Conservation (phyloP, 2,797 vertebrate species). For the Delichon dasypus region DNA sequence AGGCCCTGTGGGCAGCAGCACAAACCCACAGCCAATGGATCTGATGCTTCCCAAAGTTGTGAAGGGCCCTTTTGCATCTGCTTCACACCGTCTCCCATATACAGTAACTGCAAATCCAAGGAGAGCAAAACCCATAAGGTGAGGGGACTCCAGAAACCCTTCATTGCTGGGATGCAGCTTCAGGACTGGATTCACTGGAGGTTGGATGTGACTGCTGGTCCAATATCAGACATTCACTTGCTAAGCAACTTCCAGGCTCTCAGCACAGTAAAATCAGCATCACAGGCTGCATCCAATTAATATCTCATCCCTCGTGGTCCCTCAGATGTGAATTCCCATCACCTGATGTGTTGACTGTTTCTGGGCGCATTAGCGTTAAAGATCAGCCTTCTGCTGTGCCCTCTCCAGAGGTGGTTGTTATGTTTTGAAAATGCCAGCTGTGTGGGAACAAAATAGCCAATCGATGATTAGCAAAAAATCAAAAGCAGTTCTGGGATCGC, state of each 20-base stretch:
- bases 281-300: neutral
- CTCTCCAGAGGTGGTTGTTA: conserved; percentile 56
- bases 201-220: neutral
- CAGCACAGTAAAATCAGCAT: neutral
- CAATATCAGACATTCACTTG: neutral
- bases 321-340: conserved; percentile 18
- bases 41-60: neutral
- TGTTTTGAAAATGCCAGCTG: conserved; percentile 67
- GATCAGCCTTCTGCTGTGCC: conserved; percentile 49
- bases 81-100: neutral
- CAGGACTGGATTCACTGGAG: neutral
- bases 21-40: neutral
- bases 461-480: conserved; percentile 67
- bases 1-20: neutral
- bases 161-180: neutral
- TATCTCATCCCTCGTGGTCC: neutral
- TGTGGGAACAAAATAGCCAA: conserved; percentile 66
- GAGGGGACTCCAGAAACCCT: neutral
- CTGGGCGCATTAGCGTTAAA: conserved; percentile 46
- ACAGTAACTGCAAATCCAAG: neutral
- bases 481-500: conserved; percentile 49
- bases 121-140: neutral
- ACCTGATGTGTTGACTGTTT: conserved; percentile 41
- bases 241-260: neutral
- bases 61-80: neutral